Base-by-base conservation (phyloP, 2,113 vertebrate genomes). In the Rhizomys pruinosus region DNA sequence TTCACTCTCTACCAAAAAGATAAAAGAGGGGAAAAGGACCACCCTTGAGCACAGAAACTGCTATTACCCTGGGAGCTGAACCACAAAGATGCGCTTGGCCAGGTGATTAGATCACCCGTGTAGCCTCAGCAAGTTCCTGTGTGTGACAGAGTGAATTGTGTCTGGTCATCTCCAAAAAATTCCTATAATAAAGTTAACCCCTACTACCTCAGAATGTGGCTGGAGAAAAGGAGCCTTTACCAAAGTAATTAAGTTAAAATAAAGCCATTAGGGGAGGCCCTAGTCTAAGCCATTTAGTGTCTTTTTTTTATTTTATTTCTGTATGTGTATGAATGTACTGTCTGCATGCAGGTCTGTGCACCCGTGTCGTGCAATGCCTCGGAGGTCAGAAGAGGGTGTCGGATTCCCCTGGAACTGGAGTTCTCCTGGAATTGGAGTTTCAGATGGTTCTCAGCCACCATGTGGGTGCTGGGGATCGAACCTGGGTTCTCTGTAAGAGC, bases 1-100 rank as follows among this genome's bases (percentile, higher is more conserved):
- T 23, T 80, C 13, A 37, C 5, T 69, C 63, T 71, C 82, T 55
- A 17, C 78, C 39, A 61, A 39, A n/a, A 85, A 10, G 57, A 27
- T 27, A 59, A 11, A 69, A 44, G 29, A 1, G 12, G 9, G 13
- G 7, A 13, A 10, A 7, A 25, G 0, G 23, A 8, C 23, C 2
- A 19, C 10, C 47, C 22, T 17, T 5, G 22, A 72, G 29, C 29
- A 5, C 1, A 12, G 47, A 92, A 23, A 25, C 39, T 6, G 20
- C 10, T 7, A 0, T 4, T 32, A 20, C 37, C 10, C 23, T 10
- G 0, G 39, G 68, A 39, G 44, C 39, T 0, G 4, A 23, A 68
- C 0, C 2, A 13, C n/a, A 5, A 47, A 32, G 64, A 27, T n/a
- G 23, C 2, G 0, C 0, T 0, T 1, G 27, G 12, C 16, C 12